Evolutionary conservation across 2,888 invertebrate species (phyloP), one percentile per base, ranked within the genome.

Genomic region (Lycia hirtaria): DNA sequence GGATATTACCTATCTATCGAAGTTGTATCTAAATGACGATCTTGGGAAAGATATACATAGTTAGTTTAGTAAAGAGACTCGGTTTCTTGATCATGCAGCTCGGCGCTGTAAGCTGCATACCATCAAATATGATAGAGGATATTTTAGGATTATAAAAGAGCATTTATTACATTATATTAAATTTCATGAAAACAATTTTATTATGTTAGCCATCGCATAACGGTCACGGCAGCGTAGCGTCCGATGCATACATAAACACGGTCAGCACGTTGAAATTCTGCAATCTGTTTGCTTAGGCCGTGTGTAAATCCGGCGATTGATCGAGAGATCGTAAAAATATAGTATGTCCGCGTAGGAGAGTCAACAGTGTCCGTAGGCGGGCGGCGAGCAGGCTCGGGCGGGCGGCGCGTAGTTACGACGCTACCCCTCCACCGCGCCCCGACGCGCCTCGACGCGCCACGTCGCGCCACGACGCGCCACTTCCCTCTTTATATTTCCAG

Each of bases 291-390:
- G 44, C 32, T 44, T 44, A 30, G 30, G 30, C 32, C 30, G 44
- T 19, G 15, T 28, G 41, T n/a, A 26, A 35, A 28, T 38, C 30
- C 30, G 50, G 32, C 40, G 22, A 32, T 40, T 15, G 17, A 50
- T 32, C 14, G n/a, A 24, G 41, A 50, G 32, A 32, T 15, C 50
- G 22, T 40, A 30, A 50, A 44, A 44, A 32, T 32, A 14, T 50
- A 50, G n/a, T n/a, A n/a, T n/a, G n/a, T n/a, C n/a, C 22, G 30
- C 22, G 15, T n/a, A n/a, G n/a, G n/a, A n/a, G 41, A n/a, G 12
- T 30, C 12, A 20, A 40, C n/a, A 40, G 38, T 40, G 41, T 5
- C 6, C 4, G 37, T 14, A 12, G 32, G 35, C 26, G 37, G 4
- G 19, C 26, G 15, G 41, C 17, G 22, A 14, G 14, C 7, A 22